Evolutionary conservation across 2,797 vertebrate genomes (phyloP).

Genomic region (Ciconia nigra): DNA sequence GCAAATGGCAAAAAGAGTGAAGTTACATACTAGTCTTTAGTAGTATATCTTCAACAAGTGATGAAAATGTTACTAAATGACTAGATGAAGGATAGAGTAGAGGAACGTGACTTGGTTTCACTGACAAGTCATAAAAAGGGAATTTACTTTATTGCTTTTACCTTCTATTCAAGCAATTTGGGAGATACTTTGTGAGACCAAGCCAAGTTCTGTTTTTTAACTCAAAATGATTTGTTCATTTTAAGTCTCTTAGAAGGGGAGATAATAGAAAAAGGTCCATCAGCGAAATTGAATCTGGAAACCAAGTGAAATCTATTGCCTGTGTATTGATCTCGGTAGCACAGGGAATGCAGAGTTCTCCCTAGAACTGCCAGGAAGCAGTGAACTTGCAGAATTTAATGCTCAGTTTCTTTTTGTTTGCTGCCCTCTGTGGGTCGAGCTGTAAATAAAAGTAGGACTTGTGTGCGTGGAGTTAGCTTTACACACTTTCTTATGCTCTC

Average conservation of each 20-base stretch:
- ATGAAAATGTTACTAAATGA: neutral
- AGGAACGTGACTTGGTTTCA: neutral
- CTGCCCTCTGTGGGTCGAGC: slow-evolving; percentile 69
- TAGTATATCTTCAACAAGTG: neutral
- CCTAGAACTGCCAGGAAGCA: neutral
- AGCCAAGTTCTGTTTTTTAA: neutral
- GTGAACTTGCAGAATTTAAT: no score
- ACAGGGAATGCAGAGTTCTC: neutral
- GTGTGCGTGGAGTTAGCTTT: neutral
- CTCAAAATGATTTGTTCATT: neutral
- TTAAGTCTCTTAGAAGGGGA: neutral
- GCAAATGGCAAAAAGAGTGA: neutral
- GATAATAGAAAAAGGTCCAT: neutral
- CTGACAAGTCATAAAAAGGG: neutral
- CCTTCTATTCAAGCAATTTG: neutral
- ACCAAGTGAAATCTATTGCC: neutral
- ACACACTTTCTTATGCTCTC: neutral
- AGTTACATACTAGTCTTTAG: neutral
- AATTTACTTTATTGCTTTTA: neutral
- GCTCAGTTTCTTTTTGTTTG: slow-evolving; percentile 10
- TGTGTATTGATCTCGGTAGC: neutral
- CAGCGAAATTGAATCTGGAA: neutral
- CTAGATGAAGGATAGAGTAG: neutral
- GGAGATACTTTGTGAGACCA: neutral
- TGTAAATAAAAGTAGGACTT: neutral